Percentiles rank a stretch among this genome's conserved stretches.
Conservation (phyloP, 2,888 invertebrate genomes). For the Platycnemis pennipes region DNA sequence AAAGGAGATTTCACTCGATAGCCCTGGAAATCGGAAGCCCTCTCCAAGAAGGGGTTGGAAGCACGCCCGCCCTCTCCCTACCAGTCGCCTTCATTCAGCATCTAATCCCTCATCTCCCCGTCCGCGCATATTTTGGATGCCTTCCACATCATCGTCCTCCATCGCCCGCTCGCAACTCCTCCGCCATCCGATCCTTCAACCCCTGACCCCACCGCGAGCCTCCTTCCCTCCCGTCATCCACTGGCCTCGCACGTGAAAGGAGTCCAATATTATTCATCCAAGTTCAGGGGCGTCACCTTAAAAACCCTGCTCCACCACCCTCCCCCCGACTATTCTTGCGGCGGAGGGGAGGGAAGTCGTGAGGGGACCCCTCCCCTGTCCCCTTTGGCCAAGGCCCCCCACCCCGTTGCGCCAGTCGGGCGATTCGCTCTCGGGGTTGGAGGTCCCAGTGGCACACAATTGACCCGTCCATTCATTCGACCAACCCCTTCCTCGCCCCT, state of each 20-base stretch:
- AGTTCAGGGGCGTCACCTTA: conserved; percentile 62
- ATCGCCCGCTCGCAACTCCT: background rate
- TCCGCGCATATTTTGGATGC: conserved; percentile 57
- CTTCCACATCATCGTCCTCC: conserved; percentile 12
- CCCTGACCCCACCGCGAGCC: background rate
- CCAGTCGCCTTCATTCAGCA: background rate
- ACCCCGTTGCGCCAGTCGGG: conserved; percentile 24
- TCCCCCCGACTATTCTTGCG: background rate
- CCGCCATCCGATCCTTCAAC: background rate
- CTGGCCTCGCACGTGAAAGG: conserved; percentile 55
- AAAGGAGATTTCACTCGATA: background rate
- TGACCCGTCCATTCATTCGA: conserved; percentile 38
- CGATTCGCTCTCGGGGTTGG: background rate
- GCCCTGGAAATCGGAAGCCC: background rate
- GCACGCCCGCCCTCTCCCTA: background rate
- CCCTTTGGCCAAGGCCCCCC: background rate
- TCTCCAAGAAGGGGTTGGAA: background rate
- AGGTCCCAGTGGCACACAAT: conserved; percentile 46
- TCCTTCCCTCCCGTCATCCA: background rate
- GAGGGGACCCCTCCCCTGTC: background rate
- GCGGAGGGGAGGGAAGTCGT: background rate
- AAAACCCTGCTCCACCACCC: background rate
- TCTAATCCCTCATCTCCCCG: background rate
- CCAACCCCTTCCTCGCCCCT: background rate
- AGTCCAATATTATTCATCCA: conserved; percentile 64